These are phyloP conservation scores for Scaptomyza hsui DNA, from an alignment of 1,140 invertebrate genomes.

Conservation along the genomic window DNA sequence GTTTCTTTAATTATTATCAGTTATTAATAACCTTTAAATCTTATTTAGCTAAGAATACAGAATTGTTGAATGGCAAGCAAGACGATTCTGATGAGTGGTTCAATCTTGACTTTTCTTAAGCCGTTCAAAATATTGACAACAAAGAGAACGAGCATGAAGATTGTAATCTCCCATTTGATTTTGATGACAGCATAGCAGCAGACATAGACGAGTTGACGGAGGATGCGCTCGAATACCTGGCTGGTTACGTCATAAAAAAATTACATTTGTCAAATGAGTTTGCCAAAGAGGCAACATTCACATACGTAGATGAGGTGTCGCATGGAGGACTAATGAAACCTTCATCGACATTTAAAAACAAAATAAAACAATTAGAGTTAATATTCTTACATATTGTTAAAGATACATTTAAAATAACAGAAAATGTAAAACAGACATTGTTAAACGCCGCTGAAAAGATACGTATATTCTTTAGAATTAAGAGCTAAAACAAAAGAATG, in stretches of 20 bases:
- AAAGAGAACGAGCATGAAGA: conserved; percentile 16
- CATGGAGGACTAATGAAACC: conserved; percentile 6
- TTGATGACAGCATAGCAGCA: conserved; percentile 11
- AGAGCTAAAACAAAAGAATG: conserved; percentile 11
- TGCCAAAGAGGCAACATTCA: not conserved
- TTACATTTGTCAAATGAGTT: not conserved
- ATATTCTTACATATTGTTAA: too few species aligned
- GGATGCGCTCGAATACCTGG: conserved; percentile 11
- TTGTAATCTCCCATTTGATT: conserved; percentile 10
- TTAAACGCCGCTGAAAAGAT: not conserved
- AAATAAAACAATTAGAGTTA: conserved; percentile 17
- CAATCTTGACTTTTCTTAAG: conserved; percentile 11
- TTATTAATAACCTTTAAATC: conserved; percentile 3
- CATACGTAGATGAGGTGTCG: conserved; percentile 12
- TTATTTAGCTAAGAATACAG: conserved; percentile 13
- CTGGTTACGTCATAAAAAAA: conserved; percentile 15
- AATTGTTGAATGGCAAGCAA: conserved; percentile 6
- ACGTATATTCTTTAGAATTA: conserved; percentile 11
- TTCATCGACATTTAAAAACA: not conserved
- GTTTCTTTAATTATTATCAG: not conserved
- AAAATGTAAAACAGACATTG: conserved; percentile 2
- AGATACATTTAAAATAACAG: not conserved
- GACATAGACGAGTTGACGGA: conserved; percentile 7
- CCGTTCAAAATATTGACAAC: conserved; percentile 6
- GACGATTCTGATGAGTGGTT: conserved; percentile 2